These are phyloP conservation scores for Lineus longissimus DNA, from an alignment of 1,140 invertebrate species.

Conservation along the genomic window DNA sequence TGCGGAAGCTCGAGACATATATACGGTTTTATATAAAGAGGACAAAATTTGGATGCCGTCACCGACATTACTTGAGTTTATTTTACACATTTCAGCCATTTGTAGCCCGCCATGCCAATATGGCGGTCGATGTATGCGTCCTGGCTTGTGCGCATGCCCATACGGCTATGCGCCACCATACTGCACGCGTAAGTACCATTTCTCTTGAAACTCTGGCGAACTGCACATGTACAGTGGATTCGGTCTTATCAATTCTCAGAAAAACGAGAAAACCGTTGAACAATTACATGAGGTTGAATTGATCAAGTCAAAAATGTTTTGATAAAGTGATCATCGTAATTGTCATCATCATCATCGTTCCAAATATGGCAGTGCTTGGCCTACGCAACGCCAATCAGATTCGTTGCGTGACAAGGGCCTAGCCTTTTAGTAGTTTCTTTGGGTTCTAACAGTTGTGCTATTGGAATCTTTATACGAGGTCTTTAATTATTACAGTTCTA, in stretches of 20 bases:
- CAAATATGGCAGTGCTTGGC: too few relatives aligned
- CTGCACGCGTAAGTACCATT: conserved; percentile 29
- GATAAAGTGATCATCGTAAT: too few relatives aligned
- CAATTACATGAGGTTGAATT: too few relatives aligned
- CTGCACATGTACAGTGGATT: background rate
- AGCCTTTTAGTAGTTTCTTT: too few relatives aligned
- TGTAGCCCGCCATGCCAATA: conserved; percentile 11
- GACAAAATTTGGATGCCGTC: too few relatives aligned
- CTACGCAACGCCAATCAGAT: too few relatives aligned
- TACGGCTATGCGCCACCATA: conserved; percentile 25
- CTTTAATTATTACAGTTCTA: background rate
- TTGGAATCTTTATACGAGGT: too few relatives aligned
- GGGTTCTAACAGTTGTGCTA: too few relatives aligned
- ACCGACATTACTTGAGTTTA: background rate
- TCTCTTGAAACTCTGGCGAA: background rate
- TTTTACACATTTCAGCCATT: conserved; percentile 12
- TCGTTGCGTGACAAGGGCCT: too few relatives aligned
- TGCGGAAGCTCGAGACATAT: background rate
- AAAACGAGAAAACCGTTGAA: too few relatives aligned
- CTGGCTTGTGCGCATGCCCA: conserved; percentile 31
- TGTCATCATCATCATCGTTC: too few relatives aligned
- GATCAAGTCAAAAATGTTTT: too few relatives aligned
- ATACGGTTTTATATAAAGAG: background rate
- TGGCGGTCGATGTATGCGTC: conserved; percentile 28
- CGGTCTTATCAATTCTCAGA: background rate